phyloP scores from a whole-genome alignment of 2,888 invertebrate genomes.

The Megamerina dolium region DNA sequence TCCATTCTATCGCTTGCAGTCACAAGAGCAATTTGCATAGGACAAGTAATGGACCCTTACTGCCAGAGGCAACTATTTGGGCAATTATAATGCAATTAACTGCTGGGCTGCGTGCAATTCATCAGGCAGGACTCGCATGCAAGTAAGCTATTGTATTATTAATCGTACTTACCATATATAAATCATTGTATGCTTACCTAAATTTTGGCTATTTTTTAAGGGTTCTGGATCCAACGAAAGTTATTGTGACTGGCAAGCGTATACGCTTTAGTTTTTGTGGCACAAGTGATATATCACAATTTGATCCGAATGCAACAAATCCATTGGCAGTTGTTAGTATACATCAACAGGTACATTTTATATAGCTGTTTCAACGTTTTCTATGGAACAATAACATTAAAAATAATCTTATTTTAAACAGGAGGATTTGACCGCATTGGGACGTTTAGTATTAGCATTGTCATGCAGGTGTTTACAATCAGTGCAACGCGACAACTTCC shows the following conservation, averaged over 20 bases:
- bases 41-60: conserved; percentile 62
- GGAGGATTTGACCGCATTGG: conserved; percentile 88
- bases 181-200: too few species aligned
- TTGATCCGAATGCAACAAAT: conserved; percentile 64
- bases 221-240: conserved; percentile 87
- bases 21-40: conserved; percentile 50
- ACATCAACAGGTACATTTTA: conserved; percentile 59
- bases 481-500: conserved; percentile 78
- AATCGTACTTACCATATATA: not conserved
- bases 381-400: not conserved
- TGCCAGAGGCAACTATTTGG: conserved; percentile 92
- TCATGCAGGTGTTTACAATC: conserved; percentile 90
- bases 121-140: conserved; percentile 63
- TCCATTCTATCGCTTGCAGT: conserved; percentile 26
- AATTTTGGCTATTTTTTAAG: conserved; percentile 37
- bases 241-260: conserved; percentile 72
- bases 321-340: conserved; percentile 62
- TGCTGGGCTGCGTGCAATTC: conserved; percentile 85
- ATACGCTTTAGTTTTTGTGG: conserved; percentile 76
- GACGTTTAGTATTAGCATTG: conserved; percentile 82
- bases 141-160: conserved; percentile 46
- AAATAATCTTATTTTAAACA: conserved; percentile 15
- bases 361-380: not conserved
- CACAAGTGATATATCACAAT: conserved; percentile 73
- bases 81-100: conserved; percentile 92